Evolutionary conservation across 2,888 invertebrate genomes (phyloP).

Genomic region (Drosophila maculinotata): DNA sequence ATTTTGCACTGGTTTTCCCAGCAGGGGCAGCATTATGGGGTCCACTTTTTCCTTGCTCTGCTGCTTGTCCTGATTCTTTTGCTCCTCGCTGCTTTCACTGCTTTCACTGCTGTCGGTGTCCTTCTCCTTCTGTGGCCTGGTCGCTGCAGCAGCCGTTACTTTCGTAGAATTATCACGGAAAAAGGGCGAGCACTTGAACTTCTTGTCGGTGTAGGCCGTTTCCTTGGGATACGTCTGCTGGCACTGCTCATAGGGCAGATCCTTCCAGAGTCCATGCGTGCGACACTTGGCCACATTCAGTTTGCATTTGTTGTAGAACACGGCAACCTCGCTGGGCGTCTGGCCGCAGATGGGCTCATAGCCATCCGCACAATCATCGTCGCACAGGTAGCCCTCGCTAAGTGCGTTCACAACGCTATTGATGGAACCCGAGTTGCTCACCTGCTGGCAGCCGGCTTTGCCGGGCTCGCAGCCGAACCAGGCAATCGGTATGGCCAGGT

Average conservation of each 20-base stretch:
- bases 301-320: constrained; percentile 82
- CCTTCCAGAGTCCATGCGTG: constrained; percentile 79
- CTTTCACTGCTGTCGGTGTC: constrained; percentile 45
- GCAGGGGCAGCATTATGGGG: constrained; percentile 11
- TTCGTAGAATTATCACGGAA: constrained; percentile 55
- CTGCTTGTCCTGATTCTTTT: constrained; percentile 37
- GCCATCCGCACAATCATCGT: constrained; percentile 76
- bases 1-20: constrained; percentile 12
- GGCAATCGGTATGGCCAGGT: constrained; percentile 79
- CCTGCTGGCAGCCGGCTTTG: constrained; percentile 55
- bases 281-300: constrained; percentile 82
- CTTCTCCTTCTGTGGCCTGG: constrained; percentile 29
- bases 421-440: constrained; percentile 63
- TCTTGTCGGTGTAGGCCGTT: constrained; percentile 75
- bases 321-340: constrained; percentile 76
- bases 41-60: constrained; percentile 16
- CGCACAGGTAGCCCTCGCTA: constrained; percentile 78
- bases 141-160: constrained; percentile 2
- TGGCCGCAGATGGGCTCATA: constrained; percentile 80
- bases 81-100: constrained; percentile 64
- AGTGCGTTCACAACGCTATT: constrained; percentile 68
- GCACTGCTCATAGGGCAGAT: constrained; percentile 72
- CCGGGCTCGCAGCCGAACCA: constrained; percentile 70
- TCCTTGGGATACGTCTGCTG: constrained; percentile 73
- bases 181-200: constrained; percentile 76